Percentiles rank a stretch among this genome's conserved stretches.
Evolutionary conservation across 2,113 vertebrate genomes (phyloP).

Genomic region (Mustelus asterias): DNA sequence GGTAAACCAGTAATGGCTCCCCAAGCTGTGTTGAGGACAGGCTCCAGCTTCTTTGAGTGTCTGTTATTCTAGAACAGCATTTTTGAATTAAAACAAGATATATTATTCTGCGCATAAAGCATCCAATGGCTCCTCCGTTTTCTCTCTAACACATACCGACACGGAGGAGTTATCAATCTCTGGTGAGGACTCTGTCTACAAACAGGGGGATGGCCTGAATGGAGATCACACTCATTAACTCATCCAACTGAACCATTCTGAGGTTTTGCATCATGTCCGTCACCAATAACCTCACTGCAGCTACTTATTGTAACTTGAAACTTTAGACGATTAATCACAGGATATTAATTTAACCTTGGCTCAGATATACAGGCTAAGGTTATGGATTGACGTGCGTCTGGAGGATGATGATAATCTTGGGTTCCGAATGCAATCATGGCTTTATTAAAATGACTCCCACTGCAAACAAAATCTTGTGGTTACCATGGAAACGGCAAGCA

Average conservation of each 20-base stretch:
- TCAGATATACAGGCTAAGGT: not conserved
- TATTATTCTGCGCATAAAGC: not conserved
- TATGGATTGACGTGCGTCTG: not conserved
- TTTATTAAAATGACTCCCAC: not conserved
- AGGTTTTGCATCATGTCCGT: not conserved
- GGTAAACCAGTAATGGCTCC: too few species aligned
- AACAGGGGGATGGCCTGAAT: not conserved
- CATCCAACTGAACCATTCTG: not conserved
- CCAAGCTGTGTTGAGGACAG: not conserved
- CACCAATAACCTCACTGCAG: not conserved
- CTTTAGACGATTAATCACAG: not conserved
- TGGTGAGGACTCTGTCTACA: not conserved
- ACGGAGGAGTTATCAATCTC: not conserved
- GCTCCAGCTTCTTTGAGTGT: not conserved
- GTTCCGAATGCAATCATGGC: not conserved
- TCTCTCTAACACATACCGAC: not conserved
- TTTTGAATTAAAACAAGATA: not conserved
- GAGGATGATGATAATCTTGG: slow-evolving; percentile 13
- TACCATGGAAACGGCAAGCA: not conserved
- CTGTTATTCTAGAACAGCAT: not conserved
- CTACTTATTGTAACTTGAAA: not conserved
- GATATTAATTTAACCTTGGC: not conserved
- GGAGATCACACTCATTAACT: not conserved
- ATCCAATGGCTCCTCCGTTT: not conserved
- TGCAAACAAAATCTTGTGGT: not conserved